Percentiles rank a stretch among this genome's conserved stretches.
Evolutionary conservation across 2,888 invertebrate species (phyloP).

Genomic region (Onthophagus sagittarius): DNA sequence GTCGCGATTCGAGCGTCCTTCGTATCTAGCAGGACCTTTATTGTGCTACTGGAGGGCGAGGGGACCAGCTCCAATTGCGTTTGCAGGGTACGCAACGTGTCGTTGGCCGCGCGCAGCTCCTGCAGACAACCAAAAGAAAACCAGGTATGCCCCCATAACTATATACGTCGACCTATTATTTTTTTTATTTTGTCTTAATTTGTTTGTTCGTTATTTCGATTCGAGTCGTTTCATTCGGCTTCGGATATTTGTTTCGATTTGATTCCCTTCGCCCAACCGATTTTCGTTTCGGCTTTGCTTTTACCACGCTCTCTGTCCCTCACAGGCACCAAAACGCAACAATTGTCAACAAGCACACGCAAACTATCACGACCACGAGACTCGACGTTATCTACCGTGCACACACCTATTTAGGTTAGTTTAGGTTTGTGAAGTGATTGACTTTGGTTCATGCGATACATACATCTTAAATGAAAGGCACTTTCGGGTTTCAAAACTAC

Average conservation of each 20-base stretch:
- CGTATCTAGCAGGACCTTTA: slow-evolving; percentile 76
- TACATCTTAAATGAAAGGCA: not conserved
- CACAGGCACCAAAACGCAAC: not conserved
- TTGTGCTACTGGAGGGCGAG: slow-evolving; percentile 63
- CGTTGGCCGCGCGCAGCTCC: slow-evolving; percentile 81
- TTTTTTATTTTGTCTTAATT: not conserved
- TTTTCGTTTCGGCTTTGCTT: slow-evolving; percentile 2
- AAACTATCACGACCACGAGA: not conserved
- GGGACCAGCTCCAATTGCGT: slow-evolving; percentile 72
- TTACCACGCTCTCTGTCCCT: slow-evolving; percentile 12
- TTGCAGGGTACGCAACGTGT: slow-evolving; percentile 79
- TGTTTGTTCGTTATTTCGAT: not conserved
- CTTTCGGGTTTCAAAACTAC: not conserved
- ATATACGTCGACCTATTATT: not conserved
- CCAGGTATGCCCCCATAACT: slow-evolving; percentile 1
- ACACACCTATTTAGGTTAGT: not conserved
- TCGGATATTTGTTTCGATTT: not conserved
- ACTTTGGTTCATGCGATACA: not conserved
- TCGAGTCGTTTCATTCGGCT: not conserved
- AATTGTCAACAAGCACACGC: not conserved
- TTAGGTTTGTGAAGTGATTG: not conserved
- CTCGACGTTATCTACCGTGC: not conserved
- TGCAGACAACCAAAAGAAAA: slow-evolving; percentile 46
- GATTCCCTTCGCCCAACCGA: not conserved
- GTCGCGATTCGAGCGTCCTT: slow-evolving; percentile 85